Evolutionary conservation across 2,113 vertebrate genomes (phyloP), one percentile per base, ranked within the genome.

Genomic region (Lasiurus borealis): DNA sequence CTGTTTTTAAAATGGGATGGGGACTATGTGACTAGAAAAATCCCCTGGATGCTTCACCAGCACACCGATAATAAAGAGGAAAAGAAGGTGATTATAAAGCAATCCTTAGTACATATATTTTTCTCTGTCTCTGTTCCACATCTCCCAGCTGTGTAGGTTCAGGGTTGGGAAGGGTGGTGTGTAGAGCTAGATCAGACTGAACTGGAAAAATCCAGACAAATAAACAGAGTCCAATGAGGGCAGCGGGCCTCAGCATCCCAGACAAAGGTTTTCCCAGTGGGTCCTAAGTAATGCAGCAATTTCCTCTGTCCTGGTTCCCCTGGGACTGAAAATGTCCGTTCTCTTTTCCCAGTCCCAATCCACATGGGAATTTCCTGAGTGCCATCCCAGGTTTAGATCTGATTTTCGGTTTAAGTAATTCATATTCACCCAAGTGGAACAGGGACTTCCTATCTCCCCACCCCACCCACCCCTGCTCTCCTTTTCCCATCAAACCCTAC

Each of bases 1-100:
- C 46, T 88, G 64, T 84, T 96, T 96, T 80, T 36, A 84, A 93
- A 94, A 91, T 87, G 80, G 87, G 81, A 14, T 82, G 52, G 66
- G 25, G 27, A 48, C 44, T 85, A 62, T 81, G 34, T 85, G 64
- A 76, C 52, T 29, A 92, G 73, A 59, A 69, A 96, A 94, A 81
- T 62, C 81, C 77, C 44, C 3, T 18, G 46, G 77, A 73, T 80
- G 82, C 23, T 40, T 9, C 3, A 54, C 29, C 8, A 52, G 69
- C 62, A 80, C 50, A 85, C 59, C 25, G 73, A 50, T 12, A 62
- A 75, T 36, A 77, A 76, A 34, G 69, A 94, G 69, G 83, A 69
- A 69, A 25, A 59, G 34, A 52, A 40, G 16, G 34, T 77, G 36
- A 73, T 81, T 91, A 54, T 29, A 36, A 69, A 89, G 59, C 36